Evolutionary conservation across 2,797 vertebrate species (phyloP), one percentile per base, ranked within the genome.

Genomic region (Toxotes lorentzi): DNA sequence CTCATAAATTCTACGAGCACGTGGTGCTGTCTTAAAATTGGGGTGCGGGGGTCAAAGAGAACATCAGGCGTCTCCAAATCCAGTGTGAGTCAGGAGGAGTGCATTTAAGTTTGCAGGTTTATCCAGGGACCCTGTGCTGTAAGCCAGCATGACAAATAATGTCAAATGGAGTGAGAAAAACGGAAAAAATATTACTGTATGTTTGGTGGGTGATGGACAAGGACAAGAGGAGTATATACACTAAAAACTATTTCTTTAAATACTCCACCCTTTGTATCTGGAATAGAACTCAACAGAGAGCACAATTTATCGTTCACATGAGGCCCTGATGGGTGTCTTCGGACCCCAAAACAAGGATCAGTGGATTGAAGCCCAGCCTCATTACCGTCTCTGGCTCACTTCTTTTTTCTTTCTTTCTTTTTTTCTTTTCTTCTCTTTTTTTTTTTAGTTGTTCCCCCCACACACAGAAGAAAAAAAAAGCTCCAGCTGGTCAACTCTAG

Each of bases 61-160:
- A 67, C 47, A 54, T 58, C 76, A 73, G 80, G 56, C 1, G 19
- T 69, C 17, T 69, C 7, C 24, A 79, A 79, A 78, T 76, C 45
- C 84, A 86, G 64, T 57, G 54, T 62, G 73, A 85, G 80, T 85
- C 85, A 76, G 81, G 58, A 86, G 70, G 54, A 86, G 76, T 38
- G 57, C 75, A 51, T 92, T 89, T 87, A 83, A 77, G 27, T 30
- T 30, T 30, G 27, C 56, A 63, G 71, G 78, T 81, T 81, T 87
- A 86, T 91, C 83, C 78, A 85, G 77, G 84, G 77, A 64, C 88
- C 61, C 70, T 70, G 74, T 77, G 79, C 76, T 70, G 51, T 93
- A 93, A 94, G 85, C 85, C 62, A 23, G 86, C 90, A 86, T 92
- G 92, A 94, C 88, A 88, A 94, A 93, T 89, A 88, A 74, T 66